Evolutionary conservation across 2,797 vertebrate genomes (phyloP), one percentile per base, ranked within the genome.

Genomic region (Leptodactylus fallax): DNA sequence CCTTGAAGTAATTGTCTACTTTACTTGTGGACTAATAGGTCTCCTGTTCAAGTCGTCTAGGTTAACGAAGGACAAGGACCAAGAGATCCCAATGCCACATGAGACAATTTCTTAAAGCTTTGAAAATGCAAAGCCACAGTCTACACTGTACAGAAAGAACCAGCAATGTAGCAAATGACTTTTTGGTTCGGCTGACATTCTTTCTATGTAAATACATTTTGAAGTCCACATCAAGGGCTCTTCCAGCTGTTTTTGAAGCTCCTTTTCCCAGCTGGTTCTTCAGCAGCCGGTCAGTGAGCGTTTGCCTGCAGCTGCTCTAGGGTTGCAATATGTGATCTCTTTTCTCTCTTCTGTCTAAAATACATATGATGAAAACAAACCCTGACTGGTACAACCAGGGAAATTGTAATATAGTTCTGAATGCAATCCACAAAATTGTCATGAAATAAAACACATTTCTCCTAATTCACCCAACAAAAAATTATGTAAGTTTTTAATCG

Each of bases 251-350:
- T 77, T 36, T 13, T 77, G 49, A 53, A 53, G 74, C 74, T 23
- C 23, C 74, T 77, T 77, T n/a, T 77, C 74, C 74, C 74, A 77
- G 74, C 74, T 49, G 74, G 74, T 77, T 53, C 74, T 8, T 23
- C 47, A 7, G 5, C 74, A 77, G 74, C 47, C 21, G 49, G 21
- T 53, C 74, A 77, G 74, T 23, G 21, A 77, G 74, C 6, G 11
- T 77, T 77, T 77, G 74, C 49, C 74, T 77, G 12, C 74, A 77
- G 74, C 74, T 53, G 49, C 47, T 77, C 49, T 23, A 16, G 74
- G 47, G 74, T 53, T 51, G 49, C 21, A 77, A 53, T 77, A 53
- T 77, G 47, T 53, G 74, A 77, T 53, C 74, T 23, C 49, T 53
- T 77, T 7, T 53, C 74, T 77, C 74, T 77, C 72, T 9, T 76